These are phyloP conservation scores for Aromia moschata DNA, from an alignment of 2,888 invertebrate genomes.

Conservation along the genomic window DNA sequence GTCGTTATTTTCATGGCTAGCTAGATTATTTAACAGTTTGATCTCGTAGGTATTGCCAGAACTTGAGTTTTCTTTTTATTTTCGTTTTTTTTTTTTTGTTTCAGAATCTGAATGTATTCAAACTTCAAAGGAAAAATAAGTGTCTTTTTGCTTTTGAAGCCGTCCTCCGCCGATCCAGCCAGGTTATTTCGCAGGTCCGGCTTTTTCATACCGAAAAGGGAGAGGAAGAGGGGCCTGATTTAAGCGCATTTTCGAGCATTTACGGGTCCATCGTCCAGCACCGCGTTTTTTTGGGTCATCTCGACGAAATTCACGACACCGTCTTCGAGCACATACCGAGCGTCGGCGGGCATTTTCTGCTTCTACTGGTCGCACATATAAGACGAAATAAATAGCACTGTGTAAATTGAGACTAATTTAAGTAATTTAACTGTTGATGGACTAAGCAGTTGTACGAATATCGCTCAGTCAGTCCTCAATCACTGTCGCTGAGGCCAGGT, in stretches of 20 bases:
- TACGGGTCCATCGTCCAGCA: no score
- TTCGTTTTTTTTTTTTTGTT: slow-evolving; percentile 42
- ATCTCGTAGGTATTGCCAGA: no score
- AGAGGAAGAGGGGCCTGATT: slow-evolving; percentile 55
- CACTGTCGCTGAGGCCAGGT: slow-evolving; percentile 11
- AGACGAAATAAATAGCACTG: slow-evolving; percentile 29
- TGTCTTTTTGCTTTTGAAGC: slow-evolving; percentile 42
- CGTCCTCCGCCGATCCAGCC: slow-evolving; percentile 48
- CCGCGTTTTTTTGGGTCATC: no score
- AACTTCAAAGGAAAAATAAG: slow-evolving; percentile 30
- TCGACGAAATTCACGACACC: no score
- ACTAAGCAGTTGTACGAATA: slow-evolving; percentile 46
- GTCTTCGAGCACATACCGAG: no score
- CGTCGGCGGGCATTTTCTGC: no score
- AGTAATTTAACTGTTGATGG: slow-evolving; percentile 52
- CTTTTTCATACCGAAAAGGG: slow-evolving; percentile 59
- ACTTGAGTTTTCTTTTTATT: no score
- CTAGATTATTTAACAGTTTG: no score
- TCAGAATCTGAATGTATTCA: slow-evolving; percentile 56
- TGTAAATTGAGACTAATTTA: slow-evolving; percentile 59
- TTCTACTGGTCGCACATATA: no score
- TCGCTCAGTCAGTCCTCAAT: slow-evolving; percentile 40
- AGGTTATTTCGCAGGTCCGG: slow-evolving; percentile 52
- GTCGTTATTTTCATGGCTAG: no score
- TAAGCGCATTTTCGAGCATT: slow-evolving; percentile 34